Base-by-base conservation (phyloP, 2,888 invertebrate species). In the Cryptus viduatorius region DNA sequence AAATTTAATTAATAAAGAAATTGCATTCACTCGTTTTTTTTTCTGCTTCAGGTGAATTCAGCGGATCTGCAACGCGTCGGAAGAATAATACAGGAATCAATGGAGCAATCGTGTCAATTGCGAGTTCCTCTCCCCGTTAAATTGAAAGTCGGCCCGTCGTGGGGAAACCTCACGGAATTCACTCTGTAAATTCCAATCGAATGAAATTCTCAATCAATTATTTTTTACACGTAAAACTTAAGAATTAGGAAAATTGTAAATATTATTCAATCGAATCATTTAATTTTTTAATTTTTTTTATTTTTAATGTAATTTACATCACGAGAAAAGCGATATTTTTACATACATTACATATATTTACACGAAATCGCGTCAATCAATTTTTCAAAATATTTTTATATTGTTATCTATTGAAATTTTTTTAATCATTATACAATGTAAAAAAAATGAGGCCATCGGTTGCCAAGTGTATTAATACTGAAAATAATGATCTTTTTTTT, bases 41-140 rank as follows among this genome's bases (percentile, higher is more conserved):
- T 50, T 48, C 31, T 19, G 42, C 90, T 84, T 31, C 80, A 96
- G 94, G 97, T 98, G 3, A 95, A 95, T 10, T 92, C 94, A 79
- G 93, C 94, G 3, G 95, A 96, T 89, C 93, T 96, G 59, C 91
- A 94, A 14, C 92, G 94, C 87, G 95, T 97, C 68, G 95, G 96
- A 0, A 94, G 93, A 82, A 94, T 97, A 69, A 93, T 99, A 14
- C 97, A 96, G 90, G 93, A 95, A 59, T 95, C 95, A 31, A 98
- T 99, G 98, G 98, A 98, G 93, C 95, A 95, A 78, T 96, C 97
- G 14, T 95, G 96, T 5, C 94, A 94, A 82, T 94, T 98, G 37
- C 95, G 95, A 72, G 97, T 99, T 3, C 96, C 96, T n/a, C 94
- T 99, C 80, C 98, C 98, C 5, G 98, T 99, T 0, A 98, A 98